These are phyloP conservation scores for Heliconius congener DNA, from an alignment of 1,140 invertebrate species.

Conservation along the genomic window DNA sequence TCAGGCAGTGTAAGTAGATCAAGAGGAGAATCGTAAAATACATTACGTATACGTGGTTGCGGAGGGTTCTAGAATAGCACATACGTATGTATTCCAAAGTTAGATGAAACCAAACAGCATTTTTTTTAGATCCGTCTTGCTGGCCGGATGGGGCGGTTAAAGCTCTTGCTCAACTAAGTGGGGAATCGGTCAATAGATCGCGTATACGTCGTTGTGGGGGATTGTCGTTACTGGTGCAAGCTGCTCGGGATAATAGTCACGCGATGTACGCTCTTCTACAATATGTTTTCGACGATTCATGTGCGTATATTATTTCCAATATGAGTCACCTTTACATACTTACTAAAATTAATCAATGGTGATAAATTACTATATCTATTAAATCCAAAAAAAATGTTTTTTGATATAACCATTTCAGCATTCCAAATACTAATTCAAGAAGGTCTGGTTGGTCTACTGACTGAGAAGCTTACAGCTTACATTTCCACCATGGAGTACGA, in stretches of 20 bases:
- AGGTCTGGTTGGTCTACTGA: slow-evolving; percentile 71
- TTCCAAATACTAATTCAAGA: slow-evolving; percentile 73
- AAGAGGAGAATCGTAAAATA: too few relatives aligned
- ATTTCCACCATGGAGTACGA: slow-evolving; percentile 74
- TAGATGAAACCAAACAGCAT: neutral
- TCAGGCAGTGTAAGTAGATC: too few relatives aligned
- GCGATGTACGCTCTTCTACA: slow-evolving; percentile 69
- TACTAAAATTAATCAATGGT: too few relatives aligned
- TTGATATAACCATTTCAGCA: slow-evolving; percentile 50
- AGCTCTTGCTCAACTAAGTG: slow-evolving; percentile 67
- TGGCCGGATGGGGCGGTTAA: slow-evolving; percentile 71
- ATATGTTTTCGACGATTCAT: slow-evolving; percentile 75
- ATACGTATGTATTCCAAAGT: neutral
- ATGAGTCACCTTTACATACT: neutral
- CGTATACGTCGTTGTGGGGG: slow-evolving; percentile 70
- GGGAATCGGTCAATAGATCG: slow-evolving; percentile 73
- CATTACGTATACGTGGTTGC: too few relatives aligned
- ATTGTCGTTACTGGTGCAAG: slow-evolving; percentile 61
- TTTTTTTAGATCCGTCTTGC: slow-evolving; percentile 27
- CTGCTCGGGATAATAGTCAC: slow-evolving; percentile 53
- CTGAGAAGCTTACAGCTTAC: slow-evolving; percentile 69
- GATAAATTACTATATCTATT: too few relatives aligned
- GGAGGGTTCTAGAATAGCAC: too few relatives aligned
- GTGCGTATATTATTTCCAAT: slow-evolving; percentile 49
- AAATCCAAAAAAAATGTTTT: neutral